Percentiles rank a stretch among this genome's conserved stretches.
phyloP scores from a whole-genome alignment of 2,113 vertebrate genomes.

The Pedetes capensis region DNA sequence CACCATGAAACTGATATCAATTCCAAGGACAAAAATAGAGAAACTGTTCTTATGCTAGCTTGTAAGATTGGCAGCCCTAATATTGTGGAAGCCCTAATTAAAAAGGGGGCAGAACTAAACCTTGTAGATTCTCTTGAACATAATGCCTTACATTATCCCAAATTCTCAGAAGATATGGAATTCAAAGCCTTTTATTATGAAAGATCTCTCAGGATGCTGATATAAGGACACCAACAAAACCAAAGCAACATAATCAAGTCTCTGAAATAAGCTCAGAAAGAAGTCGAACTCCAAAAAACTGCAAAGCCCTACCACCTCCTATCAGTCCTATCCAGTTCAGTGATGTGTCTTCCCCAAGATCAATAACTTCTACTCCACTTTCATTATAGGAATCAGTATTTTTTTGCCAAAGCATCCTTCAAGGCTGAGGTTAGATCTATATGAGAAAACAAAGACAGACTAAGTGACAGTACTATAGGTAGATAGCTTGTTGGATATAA shows the following conservation, averaged over 20 bases:
- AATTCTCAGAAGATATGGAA: conserved; percentile 86
- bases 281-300: conserved; percentile 99
- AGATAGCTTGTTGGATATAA: conserved; percentile 84
- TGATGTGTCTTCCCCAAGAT: conserved; percentile 83
- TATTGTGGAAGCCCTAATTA: conserved; percentile 87
- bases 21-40: conserved; percentile 91
- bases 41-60: conserved; percentile 93
- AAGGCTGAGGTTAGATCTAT: conserved; percentile 85
- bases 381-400: conserved; percentile 85
- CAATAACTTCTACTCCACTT: conserved; percentile 86
- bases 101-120: conserved; percentile 87
- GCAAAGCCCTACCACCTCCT: conserved; percentile 99
- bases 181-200: conserved; percentile 86
- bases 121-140: conserved; percentile 91
- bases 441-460: conserved; percentile 79
- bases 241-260: conserved; percentile 94
- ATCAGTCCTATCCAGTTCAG: conserved; percentile 91
- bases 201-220: conserved; percentile 86
- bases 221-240: conserved; percentile 85
- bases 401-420: conserved; percentile 84
- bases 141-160: conserved; percentile 90
- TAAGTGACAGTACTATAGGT: conserved; percentile 84
- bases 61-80: conserved; percentile 84
- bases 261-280: conserved; percentile 97
- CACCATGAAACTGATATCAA: conserved; percentile 93